Conservation (phyloP, 2,113 vertebrate species). For the Pachycephala philippinensis region DNA sequence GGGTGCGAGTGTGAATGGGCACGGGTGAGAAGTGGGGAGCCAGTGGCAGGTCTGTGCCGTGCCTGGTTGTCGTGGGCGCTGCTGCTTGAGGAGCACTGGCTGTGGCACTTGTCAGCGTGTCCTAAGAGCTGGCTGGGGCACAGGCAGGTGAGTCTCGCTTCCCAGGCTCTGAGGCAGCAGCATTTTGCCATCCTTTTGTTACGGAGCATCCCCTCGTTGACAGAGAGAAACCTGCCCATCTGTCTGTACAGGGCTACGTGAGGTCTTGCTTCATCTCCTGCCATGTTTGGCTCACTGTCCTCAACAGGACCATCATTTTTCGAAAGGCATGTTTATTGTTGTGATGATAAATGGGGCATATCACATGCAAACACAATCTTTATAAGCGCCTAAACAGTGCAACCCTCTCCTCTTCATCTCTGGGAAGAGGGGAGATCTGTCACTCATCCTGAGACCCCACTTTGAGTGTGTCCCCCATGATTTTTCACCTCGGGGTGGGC, state of each 20-base stretch:
- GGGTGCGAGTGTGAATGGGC: background rate
- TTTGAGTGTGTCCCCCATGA: rapidly evolving
- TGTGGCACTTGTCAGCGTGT: background rate
- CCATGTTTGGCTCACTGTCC: rapidly evolving
- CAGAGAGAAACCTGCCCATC: background rate
- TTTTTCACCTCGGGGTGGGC: background rate
- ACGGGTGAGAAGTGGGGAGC: background rate
- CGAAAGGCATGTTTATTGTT: background rate
- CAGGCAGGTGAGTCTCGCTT: background rate
- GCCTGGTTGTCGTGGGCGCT: rapidly evolving
- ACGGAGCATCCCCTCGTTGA: background rate
- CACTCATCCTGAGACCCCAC: background rate
- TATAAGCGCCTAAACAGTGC: background rate
- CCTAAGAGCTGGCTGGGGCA: background rate
- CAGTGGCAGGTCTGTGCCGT: rapidly evolving
- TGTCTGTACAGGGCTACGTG: background rate
- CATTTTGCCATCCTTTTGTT: background rate
- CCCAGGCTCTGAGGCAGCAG: background rate
- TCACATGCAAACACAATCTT: background rate
- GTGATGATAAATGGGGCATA: background rate
- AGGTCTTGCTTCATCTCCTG: background rate
- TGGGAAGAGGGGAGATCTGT: background rate
- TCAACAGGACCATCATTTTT: background rate
- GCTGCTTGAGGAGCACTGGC: background rate
- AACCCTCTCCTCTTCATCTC: background rate